Evolutionary conservation across 2,113 vertebrate species (phyloP).

Genomic region (Semicossyphus pulcher): DNA sequence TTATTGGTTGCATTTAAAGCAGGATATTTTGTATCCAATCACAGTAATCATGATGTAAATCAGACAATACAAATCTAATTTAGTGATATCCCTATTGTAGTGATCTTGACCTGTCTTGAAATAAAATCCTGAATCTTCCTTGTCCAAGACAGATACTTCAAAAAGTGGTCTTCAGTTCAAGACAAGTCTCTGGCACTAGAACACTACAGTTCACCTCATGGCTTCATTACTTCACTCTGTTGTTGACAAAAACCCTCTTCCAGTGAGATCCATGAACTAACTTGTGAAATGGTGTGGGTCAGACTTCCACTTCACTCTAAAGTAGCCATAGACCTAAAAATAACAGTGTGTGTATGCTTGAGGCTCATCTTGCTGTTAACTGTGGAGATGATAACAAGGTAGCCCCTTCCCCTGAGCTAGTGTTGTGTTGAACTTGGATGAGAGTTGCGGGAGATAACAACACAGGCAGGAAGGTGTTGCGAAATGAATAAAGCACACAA

Average conservation of each 20-base stretch:
- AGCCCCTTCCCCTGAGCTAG: not conserved
- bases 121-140: too few relatives aligned
- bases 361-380: slow-evolving; percentile 39
- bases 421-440: slow-evolving; percentile 1
- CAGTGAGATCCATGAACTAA: slow-evolving; percentile 27
- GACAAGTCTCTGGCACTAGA: not conserved
- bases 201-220: not conserved
- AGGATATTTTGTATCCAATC: too few relatives aligned
- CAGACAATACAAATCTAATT: too few relatives aligned
- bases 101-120: too few relatives aligned
- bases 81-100: too few relatives aligned
- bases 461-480: not conserved
- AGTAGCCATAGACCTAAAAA: slow-evolving; percentile 69
- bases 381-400: slow-evolving; percentile 6
- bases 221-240: not conserved
- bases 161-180: too few relatives aligned
- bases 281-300: slow-evolving; percentile 28
- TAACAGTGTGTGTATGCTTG: slow-evolving; percentile 29
- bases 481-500: slow-evolving; percentile 5
- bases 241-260: slow-evolving; percentile 19
- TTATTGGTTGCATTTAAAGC: too few relatives aligned
- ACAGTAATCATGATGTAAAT: not conserved
- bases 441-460: not conserved
- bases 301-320: slow-evolving; percentile 49
- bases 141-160: too few relatives aligned